Evolutionary conservation across 2,113 vertebrate species (phyloP).

Genomic region (Urocolius indicus): DNA sequence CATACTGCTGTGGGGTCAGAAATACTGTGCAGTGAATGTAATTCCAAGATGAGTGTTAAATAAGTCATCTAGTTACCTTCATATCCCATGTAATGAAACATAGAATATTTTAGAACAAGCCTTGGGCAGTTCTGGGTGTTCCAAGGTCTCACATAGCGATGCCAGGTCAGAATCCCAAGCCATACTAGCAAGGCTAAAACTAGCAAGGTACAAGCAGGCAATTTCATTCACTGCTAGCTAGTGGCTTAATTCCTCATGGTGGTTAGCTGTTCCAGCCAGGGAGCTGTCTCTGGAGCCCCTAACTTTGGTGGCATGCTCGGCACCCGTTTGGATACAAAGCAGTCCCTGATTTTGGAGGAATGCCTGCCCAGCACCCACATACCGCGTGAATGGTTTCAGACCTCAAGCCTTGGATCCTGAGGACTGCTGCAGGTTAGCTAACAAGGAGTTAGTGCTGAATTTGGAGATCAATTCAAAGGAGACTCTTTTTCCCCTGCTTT

Average conservation of each 20-base stretch:
- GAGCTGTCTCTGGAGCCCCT: accelerated
- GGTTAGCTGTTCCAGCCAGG: neutral
- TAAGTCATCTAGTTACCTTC: neutral
- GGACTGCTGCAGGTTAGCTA: neutral
- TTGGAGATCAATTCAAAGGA: neutral
- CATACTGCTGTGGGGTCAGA: neutral
- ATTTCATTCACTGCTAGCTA: neutral
- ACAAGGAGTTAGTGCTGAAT: neutral
- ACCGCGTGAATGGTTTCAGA: accelerated
- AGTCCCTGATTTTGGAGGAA: neutral
- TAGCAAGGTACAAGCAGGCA: neutral
- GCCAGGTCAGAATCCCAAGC: neutral
- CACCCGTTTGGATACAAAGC: accelerated
- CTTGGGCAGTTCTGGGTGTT: neutral
- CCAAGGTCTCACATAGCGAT: accelerated
- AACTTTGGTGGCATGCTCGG: neutral
- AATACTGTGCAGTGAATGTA: neutral
- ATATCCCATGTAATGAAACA: neutral
- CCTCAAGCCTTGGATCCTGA: accelerated
- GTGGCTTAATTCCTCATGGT: neutral
- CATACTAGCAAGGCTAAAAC: neutral
- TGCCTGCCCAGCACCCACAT: neutral
- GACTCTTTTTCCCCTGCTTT: neutral
- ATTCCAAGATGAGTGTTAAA: neutral
- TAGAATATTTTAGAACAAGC: neutral